Conservation (phyloP, 2,888 invertebrate species). For the Tinea semifulvella region DNA sequence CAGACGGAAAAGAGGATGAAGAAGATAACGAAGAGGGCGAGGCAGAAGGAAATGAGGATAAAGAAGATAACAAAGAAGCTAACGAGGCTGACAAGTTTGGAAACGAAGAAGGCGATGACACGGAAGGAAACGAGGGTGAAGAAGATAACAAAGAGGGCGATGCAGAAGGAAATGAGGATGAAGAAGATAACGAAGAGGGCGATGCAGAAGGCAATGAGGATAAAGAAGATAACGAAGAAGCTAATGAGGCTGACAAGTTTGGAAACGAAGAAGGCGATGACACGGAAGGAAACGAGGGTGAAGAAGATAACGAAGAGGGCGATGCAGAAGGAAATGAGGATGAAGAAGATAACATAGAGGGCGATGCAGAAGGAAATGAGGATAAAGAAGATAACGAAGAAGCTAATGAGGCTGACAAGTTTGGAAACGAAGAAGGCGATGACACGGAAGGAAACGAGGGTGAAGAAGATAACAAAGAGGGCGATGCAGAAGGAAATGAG, state of each 20-base stretch:
- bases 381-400: background rate
- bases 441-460: background rate
- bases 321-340: background rate
- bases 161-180: background rate
- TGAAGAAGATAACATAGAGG: too few relatives aligned
- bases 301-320: background rate
- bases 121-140: background rate
- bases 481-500: background rate
- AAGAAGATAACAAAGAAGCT: background rate
- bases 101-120: background rate
- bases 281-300: background rate
- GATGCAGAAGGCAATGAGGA: background rate
- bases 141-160: background rate
- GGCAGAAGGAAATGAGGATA: background rate
- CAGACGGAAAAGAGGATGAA: slow-evolving; percentile 21
- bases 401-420: background rate
- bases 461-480: background rate
- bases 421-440: background rate
- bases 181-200: background rate
- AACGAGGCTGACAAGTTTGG: too few relatives aligned
- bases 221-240: background rate
- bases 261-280: background rate
- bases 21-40: slow-evolving; percentile 16
- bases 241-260: background rate
- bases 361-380: background rate